Conservation (phyloP, 2,888 invertebrate species). For the Serripes groenlandicus region DNA sequence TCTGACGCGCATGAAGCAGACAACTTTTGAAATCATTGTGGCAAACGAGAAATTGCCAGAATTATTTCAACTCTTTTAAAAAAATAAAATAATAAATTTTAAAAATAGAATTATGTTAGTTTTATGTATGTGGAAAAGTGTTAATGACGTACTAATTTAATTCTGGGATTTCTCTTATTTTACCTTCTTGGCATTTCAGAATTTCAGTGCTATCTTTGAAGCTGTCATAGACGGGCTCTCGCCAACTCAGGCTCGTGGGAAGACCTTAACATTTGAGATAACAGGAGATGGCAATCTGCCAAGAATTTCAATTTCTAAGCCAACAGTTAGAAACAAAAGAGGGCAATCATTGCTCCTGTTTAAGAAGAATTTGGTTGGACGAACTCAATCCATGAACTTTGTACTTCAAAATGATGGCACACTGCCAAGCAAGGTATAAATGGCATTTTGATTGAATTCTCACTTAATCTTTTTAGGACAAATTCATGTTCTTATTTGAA, state of each 20-base stretch:
- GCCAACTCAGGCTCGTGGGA: conserved; percentile 82
- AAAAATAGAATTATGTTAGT: too few relatives aligned
- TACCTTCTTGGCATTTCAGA: conserved; percentile 72
- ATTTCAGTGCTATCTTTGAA: conserved; percentile 84
- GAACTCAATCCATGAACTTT: conserved; percentile 81
- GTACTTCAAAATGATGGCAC: conserved; percentile 85
- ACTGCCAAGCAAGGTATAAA: conserved; percentile 85
- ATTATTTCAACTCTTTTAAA: too few relatives aligned
- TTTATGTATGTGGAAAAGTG: too few relatives aligned
- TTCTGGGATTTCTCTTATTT: too few relatives aligned
- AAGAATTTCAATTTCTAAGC: conserved; percentile 83
- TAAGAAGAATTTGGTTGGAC: conserved; percentile 83
- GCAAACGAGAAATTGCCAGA: too few relatives aligned
- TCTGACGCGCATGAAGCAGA: too few relatives aligned
- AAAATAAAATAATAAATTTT: too few relatives aligned
- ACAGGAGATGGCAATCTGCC: conserved; percentile 86
- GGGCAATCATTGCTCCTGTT: conserved; percentile 86
- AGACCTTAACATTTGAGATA: conserved; percentile 85
- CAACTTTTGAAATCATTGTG: too few relatives aligned
- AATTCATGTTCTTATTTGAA: too few relatives aligned
- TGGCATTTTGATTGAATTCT: too few relatives aligned
- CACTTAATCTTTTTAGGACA: too few relatives aligned
- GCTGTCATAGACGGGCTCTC: conserved; percentile 83
- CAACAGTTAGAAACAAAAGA: conserved; percentile 85
- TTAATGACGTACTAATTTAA: too few relatives aligned